Conservation (phyloP, 2,888 invertebrate species). For the Drosophila diplacantha region DNA sequence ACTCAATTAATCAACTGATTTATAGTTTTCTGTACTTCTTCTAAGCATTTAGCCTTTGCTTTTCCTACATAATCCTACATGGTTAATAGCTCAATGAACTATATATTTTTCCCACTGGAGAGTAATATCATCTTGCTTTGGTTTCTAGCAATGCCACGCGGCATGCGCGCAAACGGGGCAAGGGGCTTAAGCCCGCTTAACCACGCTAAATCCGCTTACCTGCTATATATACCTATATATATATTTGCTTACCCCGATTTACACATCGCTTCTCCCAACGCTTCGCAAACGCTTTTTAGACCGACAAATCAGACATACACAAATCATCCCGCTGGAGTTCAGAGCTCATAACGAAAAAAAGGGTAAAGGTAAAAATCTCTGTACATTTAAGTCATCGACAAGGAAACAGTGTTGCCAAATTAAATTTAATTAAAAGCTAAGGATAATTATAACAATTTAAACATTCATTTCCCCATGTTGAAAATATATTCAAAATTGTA, state of each 20-base stretch:
- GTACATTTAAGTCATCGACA: conserved; percentile 1
- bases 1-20: too few relatives aligned
- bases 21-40: too few relatives aligned
- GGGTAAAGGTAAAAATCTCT: conserved; percentile 16
- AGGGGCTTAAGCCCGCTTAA: conserved; percentile 58
- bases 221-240: conserved; percentile 19
- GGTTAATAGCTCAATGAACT: neutral
- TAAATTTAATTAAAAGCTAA: neutral
- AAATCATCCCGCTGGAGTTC: conserved; percentile 10
- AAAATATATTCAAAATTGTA: neutral
- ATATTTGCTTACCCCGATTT: conserved; percentile 18
- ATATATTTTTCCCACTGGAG: neutral
- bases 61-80: neutral
- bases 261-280: neutral
- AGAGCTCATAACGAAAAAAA: conserved; percentile 10
- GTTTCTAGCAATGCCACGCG: conserved; percentile 72
- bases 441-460: too few relatives aligned
- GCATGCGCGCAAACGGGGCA: conserved; percentile 56
- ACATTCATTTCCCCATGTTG: too few relatives aligned
- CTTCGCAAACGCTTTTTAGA: conserved; percentile 11
- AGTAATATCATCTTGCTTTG: conserved; percentile 47
- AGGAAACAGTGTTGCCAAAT: conserved; percentile 2
- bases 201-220: conserved; percentile 33
- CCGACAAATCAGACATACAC: conserved; percentile 20
- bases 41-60: too few relatives aligned